Percentiles rank a stretch among this genome's conserved stretches.
These are phyloP conservation scores for Cynaeus angustus DNA, from an alignment of 2,888 invertebrate genomes.

Conservation along the genomic window DNA sequence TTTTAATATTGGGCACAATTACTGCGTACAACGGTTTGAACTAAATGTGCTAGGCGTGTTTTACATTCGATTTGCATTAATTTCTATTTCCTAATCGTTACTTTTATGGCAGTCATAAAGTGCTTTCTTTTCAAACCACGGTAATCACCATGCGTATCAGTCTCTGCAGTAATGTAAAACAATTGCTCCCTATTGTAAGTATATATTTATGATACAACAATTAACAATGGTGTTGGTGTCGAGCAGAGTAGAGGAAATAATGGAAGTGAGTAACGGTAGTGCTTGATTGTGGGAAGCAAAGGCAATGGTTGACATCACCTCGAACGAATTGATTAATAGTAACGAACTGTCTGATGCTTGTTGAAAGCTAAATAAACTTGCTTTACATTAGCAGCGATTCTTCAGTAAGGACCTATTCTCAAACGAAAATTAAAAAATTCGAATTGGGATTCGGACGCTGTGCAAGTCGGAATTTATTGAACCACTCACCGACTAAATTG, in stretches of 20 bases:
- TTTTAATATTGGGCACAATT: conserved; percentile 32
- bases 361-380: conserved; percentile 47
- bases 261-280: conserved; percentile 56
- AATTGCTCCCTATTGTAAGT: conserved; percentile 52
- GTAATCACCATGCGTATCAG: conserved; percentile 62
- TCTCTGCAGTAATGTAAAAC: conserved; percentile 52
- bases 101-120: conserved; percentile 64
- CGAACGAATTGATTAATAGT: conserved; percentile 55
- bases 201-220: conserved; percentile 60
- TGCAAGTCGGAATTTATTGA: conserved; percentile 66
- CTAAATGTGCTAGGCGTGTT: conserved; percentile 58
- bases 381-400: conserved; percentile 39
- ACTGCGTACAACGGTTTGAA: conserved; percentile 36
- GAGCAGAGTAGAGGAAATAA: conserved; percentile 54
- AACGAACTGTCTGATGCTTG: conserved; percentile 47
- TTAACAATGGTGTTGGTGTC: conserved; percentile 57
- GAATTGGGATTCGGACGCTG: conserved; percentile 42
- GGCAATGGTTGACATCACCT: conserved; percentile 54
- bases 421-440: conserved; percentile 36
- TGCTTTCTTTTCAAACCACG: conserved; percentile 60
- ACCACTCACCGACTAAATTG: conserved; percentile 66
- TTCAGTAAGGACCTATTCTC: conserved; percentile 14
- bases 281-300: conserved; percentile 57
- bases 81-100: conserved; percentile 63
- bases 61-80: conserved; percentile 66